phyloP scores from a whole-genome alignment of 2,113 vertebrate genomes.

The Emydocephalus ijimae region DNA sequence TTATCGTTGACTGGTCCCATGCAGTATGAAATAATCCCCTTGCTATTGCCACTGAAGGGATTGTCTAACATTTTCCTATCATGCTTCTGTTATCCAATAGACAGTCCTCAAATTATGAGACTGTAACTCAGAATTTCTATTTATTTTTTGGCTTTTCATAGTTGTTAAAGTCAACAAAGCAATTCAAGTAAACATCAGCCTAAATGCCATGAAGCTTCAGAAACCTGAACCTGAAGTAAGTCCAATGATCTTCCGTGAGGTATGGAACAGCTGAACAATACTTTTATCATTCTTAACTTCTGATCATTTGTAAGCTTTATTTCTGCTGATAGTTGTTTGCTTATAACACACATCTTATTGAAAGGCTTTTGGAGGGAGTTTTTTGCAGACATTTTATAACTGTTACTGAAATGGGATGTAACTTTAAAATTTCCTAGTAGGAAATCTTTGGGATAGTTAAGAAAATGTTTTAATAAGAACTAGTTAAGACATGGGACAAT shows the following conservation, averaged over 20 bases:
- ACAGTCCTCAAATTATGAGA: not conserved
- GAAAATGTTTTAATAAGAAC: not conserved
- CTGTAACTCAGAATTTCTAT: not conserved
- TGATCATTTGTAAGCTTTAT: not conserved
- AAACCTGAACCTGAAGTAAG: conserved; percentile 40
- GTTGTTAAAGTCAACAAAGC: not conserved
- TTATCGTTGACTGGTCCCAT: not conserved
- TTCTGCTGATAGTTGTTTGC: not conserved
- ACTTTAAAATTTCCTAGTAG: no score
- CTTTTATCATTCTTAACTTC: not conserved
- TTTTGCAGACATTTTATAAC: not conserved
- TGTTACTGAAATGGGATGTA: not conserved
- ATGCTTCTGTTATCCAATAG: not conserved
- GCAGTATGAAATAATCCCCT: not conserved
- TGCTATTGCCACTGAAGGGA: not conserved
- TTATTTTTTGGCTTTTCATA: not conserved
- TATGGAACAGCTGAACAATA: conserved; percentile 40
- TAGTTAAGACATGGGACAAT: not conserved
- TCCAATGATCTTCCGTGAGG: conserved; percentile 34
- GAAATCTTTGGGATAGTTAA: not conserved
- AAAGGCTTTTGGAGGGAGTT: not conserved
- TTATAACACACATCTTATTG: not conserved
- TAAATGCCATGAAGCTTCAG: conserved; percentile 34
- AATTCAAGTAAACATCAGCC: not conserved
- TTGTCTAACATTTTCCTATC: not conserved